Percentiles rank a stretch among this genome's conserved stretches.
These are phyloP conservation scores for Corythornis madagascariensis DNA, from an alignment of 2,113 vertebrate species.

Conservation along the genomic window DNA sequence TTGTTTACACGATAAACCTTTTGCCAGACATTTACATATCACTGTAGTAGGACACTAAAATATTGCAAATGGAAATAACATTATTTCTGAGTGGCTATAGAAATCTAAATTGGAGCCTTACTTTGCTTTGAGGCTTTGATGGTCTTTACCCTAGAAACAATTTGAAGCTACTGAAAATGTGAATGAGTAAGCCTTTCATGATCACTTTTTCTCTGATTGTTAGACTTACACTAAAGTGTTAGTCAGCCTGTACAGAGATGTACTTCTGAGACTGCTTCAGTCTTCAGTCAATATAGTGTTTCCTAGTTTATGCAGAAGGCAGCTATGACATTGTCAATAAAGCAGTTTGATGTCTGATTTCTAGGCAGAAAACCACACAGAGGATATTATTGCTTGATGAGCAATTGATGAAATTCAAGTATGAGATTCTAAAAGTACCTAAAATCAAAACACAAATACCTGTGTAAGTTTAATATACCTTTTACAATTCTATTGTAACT, in stretches of 20 bases:
- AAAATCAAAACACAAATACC: neutral
- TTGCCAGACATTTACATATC: neutral
- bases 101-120: neutral
- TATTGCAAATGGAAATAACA: neutral
- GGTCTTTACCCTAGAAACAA: neutral
- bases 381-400: neutral
- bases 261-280: neutral
- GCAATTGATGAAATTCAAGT: neutral
- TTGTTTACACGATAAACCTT: neutral
- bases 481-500: neutral
- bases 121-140: neutral
- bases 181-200: neutral
- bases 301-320: neutral
- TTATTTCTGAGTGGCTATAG: neutral
- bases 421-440: neutral
- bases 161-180: neutral
- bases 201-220: neutral
- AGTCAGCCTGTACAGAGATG: neutral
- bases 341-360: neutral
- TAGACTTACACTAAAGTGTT: neutral
- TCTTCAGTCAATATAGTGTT: neutral
- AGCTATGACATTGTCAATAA: neutral
- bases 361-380: neutral
- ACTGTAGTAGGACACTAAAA: neutral
- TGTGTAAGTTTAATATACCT: neutral